A percentile compares a stretch with the other conserved stretches of the same genome.
Evolutionary conservation across 2,797 vertebrate genomes (phyloP).

Genomic region (Trachops cirrhosus): DNA sequence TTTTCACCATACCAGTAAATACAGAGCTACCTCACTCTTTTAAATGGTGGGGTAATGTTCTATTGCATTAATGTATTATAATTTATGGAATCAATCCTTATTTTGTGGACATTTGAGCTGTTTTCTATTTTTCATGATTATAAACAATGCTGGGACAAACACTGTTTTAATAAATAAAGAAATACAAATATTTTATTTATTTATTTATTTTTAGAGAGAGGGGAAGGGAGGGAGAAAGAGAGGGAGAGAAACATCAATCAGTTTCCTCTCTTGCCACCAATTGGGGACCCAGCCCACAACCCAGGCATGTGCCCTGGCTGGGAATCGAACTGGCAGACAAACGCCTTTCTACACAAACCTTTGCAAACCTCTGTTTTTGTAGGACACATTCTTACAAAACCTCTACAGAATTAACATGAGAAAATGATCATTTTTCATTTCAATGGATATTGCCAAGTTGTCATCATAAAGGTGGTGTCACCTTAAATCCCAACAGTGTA

Average conservation of each 20-base stretch:
- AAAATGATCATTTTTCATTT: neutral
- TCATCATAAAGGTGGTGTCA: neutral
- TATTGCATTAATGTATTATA: neutral
- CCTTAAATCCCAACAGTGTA: neutral
- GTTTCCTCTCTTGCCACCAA: neutral
- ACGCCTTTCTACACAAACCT: neutral
- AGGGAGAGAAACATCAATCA: neutral
- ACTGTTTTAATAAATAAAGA: neutral
- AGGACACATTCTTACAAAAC: constrained; percentile 6
- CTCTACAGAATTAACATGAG: neutral
- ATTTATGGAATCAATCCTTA: neutral
- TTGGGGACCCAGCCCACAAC: neutral
- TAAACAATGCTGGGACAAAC: neutral
- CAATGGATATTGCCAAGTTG: neutral
- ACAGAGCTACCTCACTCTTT: neutral
- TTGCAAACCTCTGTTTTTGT: neutral
- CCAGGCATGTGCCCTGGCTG: neutral
- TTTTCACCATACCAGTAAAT: neutral
- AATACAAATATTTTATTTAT: neutral
- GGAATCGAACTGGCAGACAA: neutral
- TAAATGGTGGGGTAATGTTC: neutral
- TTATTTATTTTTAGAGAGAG: neutral
- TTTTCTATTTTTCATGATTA: neutral
- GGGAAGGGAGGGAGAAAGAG: neutral
- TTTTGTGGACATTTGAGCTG: neutral